phyloP scores from a whole-genome alignment of 2,113 vertebrate species.

The Origma solitaria region DNA sequence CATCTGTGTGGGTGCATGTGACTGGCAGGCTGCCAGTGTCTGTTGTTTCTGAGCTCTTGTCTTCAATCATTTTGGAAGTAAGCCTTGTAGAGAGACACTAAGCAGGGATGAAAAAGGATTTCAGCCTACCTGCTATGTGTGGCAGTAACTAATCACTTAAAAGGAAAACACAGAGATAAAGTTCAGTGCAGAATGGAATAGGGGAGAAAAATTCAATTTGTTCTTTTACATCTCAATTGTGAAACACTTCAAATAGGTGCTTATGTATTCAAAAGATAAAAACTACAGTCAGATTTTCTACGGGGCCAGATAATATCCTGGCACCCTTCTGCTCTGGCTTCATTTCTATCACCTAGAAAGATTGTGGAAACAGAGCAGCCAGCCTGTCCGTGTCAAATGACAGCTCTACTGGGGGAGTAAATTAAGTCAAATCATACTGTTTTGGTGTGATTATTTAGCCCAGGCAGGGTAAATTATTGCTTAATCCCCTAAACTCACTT shows the following conservation, averaged over 20 bases:
- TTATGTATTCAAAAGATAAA: neutral
- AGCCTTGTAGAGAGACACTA: constrained; percentile 16
- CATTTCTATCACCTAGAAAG: neutral
- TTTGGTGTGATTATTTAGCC: neutral
- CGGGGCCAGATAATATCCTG: neutral
- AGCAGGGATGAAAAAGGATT: constrained; percentile 52
- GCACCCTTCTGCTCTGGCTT: neutral
- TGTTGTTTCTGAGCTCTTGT: constrained; percentile 50
- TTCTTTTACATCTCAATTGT: constrained; percentile 8
- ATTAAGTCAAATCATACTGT: neutral
- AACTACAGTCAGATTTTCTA: neutral
- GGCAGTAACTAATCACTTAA: constrained; percentile 41
- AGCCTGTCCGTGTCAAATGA: neutral
- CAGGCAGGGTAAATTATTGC: neutral
- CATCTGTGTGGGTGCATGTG: constrained; percentile 58
- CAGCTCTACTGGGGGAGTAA: neutral
- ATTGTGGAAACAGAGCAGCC: neutral
- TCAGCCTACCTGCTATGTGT: constrained; percentile 47
- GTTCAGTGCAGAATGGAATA: neutral
- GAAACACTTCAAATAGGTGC: neutral
- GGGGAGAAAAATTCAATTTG: neutral
- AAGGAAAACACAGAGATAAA: neutral
- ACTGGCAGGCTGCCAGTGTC: constrained; percentile 48
- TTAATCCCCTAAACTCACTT: neutral
- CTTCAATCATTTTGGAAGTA: constrained; percentile 58